Conservation (phyloP, 2,797 vertebrate genomes). For the Spinus olivaceus region DNA sequence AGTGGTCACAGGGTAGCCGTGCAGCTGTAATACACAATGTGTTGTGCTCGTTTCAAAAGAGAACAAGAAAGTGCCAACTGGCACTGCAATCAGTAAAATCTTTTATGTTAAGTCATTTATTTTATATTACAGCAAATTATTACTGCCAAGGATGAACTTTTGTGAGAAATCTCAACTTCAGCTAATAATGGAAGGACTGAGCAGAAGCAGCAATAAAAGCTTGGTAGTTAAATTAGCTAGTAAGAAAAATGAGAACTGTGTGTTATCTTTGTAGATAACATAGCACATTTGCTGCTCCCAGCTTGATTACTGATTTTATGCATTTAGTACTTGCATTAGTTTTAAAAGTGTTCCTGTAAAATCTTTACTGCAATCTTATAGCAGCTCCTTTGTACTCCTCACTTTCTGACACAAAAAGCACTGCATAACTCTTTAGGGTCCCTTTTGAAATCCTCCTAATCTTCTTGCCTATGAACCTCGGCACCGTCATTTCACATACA, state of each 20-base stretch:
- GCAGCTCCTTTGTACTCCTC: not conserved
- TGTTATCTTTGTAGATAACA: constrained; percentile 20
- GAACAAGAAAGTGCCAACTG: constrained; percentile 5
- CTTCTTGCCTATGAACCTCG: not conserved
- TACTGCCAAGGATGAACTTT: constrained; percentile 60
- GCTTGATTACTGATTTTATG: constrained; percentile 9
- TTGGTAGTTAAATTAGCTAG: constrained; percentile 29
- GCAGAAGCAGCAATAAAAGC: constrained; percentile 36
- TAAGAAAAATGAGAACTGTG: constrained; percentile 11
- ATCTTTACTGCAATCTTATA: not conserved
- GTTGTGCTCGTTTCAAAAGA: not conserved
- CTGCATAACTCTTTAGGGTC: not conserved
- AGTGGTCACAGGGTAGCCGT: not conserved
- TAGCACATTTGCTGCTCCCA: not conserved
- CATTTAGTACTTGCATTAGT: not conserved
- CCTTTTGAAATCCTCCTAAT: not conserved
- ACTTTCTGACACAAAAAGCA: not conserved
- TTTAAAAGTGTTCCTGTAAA: not conserved
- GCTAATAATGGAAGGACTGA: constrained; percentile 57
- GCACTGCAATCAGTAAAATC: constrained; percentile 31
- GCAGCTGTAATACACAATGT: constrained; percentile 7
- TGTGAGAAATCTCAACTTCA: constrained; percentile 59
- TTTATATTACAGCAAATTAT: constrained; percentile 64
- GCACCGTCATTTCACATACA: not conserved
- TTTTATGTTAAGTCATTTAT: constrained; percentile 54